Evolutionary conservation across 2,113 vertebrate species (phyloP), one percentile per base, ranked within the genome.

Genomic region (Scolopax mira): DNA sequence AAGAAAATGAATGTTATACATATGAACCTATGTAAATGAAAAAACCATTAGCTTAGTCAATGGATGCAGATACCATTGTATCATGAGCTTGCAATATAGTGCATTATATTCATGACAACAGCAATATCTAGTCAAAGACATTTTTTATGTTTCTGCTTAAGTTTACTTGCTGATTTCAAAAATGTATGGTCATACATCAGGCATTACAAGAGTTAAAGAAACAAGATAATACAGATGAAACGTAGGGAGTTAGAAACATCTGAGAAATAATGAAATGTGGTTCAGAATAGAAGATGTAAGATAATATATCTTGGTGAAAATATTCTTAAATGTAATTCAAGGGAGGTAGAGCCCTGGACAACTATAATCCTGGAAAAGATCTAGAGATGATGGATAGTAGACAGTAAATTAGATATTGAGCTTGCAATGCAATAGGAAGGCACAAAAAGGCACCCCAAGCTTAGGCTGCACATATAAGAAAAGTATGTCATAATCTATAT

Each of bases 371-470:
- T 83, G n/a, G 70, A 91, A 77, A 69, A 88, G 31, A 78, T 41
- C 23, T 60, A 69, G 46, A 24, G 19, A 83, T 97, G 82, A 90
- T 91, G 62, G 49, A 91, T 83, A 85, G 44, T n/a, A 90, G 71
- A 79, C 23, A 93, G 62, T 39, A 96, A 94, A 94, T 90, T 77
- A 88, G 62, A 80, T 94, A 80, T 70, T 88, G 75, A 94, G 51
- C 60, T 88, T 92, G 18, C 18, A 58, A 24, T 41, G 33, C 61
- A 58, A 88, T 49, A 83, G 10, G 44, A 85, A 49, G 48, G 27
- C 17, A 83, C 18, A 85, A 88, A 95, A 57, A 88, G 44, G 35
- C 44, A 2, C 10, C 24, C 30, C 58, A 91, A 65, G 28, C 13
- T 91, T 85, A 88, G 31, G 46, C n/a, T 74, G 11, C 13, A 83